These are phyloP conservation scores for Planiliza haematocheilus DNA, from an alignment of 2,113 vertebrate genomes.

Conservation along the genomic window DNA sequence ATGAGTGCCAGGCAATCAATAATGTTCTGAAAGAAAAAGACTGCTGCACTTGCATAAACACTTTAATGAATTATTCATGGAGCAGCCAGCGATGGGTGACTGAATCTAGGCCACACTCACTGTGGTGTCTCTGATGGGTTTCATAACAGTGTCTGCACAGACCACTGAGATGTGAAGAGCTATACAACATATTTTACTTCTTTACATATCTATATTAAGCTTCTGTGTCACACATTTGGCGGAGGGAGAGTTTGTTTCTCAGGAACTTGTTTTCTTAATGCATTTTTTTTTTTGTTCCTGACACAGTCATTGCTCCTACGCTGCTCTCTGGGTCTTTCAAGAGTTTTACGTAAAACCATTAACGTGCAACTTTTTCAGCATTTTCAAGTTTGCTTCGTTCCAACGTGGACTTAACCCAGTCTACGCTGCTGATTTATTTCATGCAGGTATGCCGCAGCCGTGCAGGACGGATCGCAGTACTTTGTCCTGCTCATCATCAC, in stretches of 20 bases:
- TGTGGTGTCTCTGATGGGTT: constrained; percentile 69
- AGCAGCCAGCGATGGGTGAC: constrained; percentile 54
- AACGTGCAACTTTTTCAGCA: neutral
- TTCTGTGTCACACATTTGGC: constrained; percentile 37
- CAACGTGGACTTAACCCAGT: constrained; percentile 8
- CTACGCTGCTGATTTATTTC: constrained; percentile 17
- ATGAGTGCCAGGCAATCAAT: constrained; percentile 64
- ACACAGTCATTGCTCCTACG: constrained; percentile 6
- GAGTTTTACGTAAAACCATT: constrained; percentile 6
- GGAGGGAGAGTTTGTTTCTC: constrained; percentile 15
- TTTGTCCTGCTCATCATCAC: constrained; percentile 97
- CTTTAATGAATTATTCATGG: constrained; percentile 78
- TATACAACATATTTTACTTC: constrained; percentile 42
- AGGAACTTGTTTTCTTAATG: constrained; percentile 25
- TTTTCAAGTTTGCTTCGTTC: constrained; percentile 1
- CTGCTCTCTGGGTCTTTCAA: constrained; percentile 16
- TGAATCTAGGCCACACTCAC: constrained; percentile 76
- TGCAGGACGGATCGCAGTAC: constrained; percentile 94
- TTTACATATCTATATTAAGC: constrained; percentile 57
- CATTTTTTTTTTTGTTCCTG: constrained; percentile 7
- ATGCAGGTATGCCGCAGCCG: constrained; percentile 86
- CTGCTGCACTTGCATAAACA: constrained; percentile 77
- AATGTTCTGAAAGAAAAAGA: constrained; percentile 70
- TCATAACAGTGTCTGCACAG: constrained; percentile 63
- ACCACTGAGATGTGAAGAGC: constrained; percentile 59